Evolutionary conservation across 2,113 vertebrate genomes (phyloP).

Genomic region (Sebastes schlegelii): DNA sequence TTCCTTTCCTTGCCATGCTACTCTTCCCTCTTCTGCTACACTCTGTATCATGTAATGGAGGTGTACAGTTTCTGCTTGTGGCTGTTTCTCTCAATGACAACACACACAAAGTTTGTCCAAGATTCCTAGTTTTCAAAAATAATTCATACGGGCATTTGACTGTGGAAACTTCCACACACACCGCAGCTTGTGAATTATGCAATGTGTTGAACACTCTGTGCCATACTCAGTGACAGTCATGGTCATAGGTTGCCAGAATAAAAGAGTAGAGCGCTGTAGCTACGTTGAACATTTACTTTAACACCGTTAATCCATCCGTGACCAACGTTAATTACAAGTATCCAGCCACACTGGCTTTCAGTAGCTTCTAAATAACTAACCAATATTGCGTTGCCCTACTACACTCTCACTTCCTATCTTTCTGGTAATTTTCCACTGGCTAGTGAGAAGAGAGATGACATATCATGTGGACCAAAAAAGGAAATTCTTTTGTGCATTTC

Average conservation of each 20-base stretch:
- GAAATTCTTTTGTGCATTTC: slow-evolving; percentile 1
- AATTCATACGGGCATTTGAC: background rate
- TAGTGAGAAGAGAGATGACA: background rate
- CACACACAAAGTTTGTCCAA: background rate
- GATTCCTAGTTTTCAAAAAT: background rate
- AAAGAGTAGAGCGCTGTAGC: background rate
- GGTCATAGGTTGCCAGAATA: background rate
- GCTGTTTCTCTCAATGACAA: slow-evolving; percentile 30
- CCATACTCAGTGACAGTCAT: slow-evolving; percentile 10
- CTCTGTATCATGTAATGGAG: background rate
- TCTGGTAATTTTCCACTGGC: slow-evolving; percentile 10
- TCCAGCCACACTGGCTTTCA: background rate
- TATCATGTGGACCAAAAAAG: background rate
- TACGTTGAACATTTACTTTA: slow-evolving; percentile 25
- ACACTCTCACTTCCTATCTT: slow-evolving; percentile 27
- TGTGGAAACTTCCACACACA: slow-evolving; percentile 44
- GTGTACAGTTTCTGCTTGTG: slow-evolving; percentile 22
- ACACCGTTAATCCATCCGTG: background rate
- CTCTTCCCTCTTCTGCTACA: slow-evolving; percentile 20
- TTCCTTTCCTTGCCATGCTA: background rate
- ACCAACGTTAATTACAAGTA: background rate
- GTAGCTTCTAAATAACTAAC: slow-evolving; percentile 5
- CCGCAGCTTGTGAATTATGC: slow-evolving; percentile 25
- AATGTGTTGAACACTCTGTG: slow-evolving; percentile 1
- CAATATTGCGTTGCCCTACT: slow-evolving; percentile 4